Evolutionary conservation across 92 coral and sea anemone species (phyloP).

Genomic region (Scolanthus callimorphus): DNA sequence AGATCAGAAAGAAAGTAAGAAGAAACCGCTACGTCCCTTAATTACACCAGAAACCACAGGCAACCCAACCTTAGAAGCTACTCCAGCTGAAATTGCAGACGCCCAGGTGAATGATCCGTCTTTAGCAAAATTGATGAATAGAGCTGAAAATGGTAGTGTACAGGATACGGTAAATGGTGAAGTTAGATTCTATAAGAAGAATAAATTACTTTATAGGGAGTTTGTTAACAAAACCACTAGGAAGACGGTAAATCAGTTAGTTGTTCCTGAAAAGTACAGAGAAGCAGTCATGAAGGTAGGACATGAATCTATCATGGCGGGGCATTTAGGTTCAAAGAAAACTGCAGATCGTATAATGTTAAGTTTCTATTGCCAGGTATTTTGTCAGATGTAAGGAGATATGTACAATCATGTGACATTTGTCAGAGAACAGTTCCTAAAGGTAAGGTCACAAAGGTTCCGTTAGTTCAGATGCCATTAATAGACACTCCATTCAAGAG

Average conservation of each 20-base stretch:
- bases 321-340: conserved; percentile 46
- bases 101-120: too few relatives aligned
- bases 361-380: too few relatives aligned
- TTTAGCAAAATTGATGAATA: too few relatives aligned
- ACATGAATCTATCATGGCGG: conserved; percentile 49
- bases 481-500: conserved; percentile 48
- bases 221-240: conserved; percentile 6
- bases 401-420: conserved; percentile 40
- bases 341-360: conserved; percentile 38
- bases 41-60: background rate
- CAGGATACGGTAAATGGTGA: conserved; percentile 1
- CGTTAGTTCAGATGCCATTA: conserved; percentile 62
- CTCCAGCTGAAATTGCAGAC: too few relatives aligned
- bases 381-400: conserved; percentile 15
- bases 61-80: too few relatives aligned
- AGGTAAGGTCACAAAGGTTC: conserved; percentile 44
- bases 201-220: conserved; percentile 3
- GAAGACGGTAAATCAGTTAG: conserved; percentile 21
- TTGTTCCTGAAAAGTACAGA: conserved; percentile 19
- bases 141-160: too few relatives aligned
- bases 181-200: background rate
- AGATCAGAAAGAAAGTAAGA: conserved; percentile 4
- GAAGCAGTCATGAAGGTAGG: conserved; percentile 28
- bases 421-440: conserved; percentile 60
- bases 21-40: conserved; percentile 4